These are phyloP conservation scores for Lasioglossum morio DNA, from an alignment of 2,888 invertebrate species.

Conservation along the genomic window DNA sequence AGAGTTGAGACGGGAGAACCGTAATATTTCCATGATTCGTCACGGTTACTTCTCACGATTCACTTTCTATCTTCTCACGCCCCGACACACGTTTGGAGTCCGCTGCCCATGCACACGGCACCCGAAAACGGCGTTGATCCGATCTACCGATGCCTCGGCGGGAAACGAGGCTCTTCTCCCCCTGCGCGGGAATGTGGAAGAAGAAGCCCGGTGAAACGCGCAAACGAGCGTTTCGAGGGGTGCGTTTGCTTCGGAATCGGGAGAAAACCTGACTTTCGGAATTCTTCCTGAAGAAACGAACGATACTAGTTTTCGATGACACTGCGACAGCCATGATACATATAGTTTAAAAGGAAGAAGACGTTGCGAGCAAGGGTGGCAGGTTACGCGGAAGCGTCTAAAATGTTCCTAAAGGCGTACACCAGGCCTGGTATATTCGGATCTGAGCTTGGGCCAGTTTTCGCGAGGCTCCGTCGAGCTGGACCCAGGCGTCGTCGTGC, in stretches of 20 bases:
- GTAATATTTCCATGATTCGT: slow-evolving; percentile 45
- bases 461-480: background rate
- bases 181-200: background rate
- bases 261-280: background rate
- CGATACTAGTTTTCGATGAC: too few relatives aligned
- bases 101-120: slow-evolving; percentile 8
- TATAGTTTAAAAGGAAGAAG: too few relatives aligned
- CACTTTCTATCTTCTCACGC: slow-evolving; percentile 56
- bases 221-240: background rate
- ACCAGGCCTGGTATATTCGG: background rate
- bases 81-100: slow-evolving; percentile 43
- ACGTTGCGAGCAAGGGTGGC: background rate
- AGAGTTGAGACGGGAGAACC: background rate
- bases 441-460: background rate
- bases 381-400: background rate
- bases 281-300: background rate
- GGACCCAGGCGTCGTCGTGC: background rate
- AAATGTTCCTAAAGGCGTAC: background rate
- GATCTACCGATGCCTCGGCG: background rate
- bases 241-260: background rate
- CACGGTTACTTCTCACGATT: slow-evolving; percentile 53
- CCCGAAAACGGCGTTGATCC: slow-evolving; percentile 7
- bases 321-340: background rate
- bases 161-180: background rate
- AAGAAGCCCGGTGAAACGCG: background rate